Evolutionary conservation across 2,797 vertebrate species (phyloP), one percentile per base, ranked within the genome.

Genomic region (Acipenser ruthenus): DNA sequence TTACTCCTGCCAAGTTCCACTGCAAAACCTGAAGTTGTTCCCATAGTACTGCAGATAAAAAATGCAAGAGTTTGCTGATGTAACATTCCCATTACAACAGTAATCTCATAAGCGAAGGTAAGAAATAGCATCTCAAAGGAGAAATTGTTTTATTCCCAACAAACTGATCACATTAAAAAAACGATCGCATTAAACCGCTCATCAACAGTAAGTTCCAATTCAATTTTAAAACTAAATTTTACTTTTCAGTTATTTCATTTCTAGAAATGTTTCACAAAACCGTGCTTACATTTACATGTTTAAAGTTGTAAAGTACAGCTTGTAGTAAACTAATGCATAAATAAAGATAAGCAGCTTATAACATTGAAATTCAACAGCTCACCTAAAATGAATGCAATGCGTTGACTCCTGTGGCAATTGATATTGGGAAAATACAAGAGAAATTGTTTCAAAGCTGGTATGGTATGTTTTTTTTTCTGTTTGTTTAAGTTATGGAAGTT

Each of bases 41-140:
- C 75, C 65, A 79, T 80, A 79, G 70, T 66, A 70, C 72, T 68
- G 67, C 13, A 63, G 65, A 68, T 72, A 70, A 67, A 65, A 71
- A 71, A 59, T 66, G 49, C 60, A 56, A 71, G 68, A 58, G 64
- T 68, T 10, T 50, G 69, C 65, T 69, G 74, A 68, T 76, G 77
- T 79, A 72, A 66, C 75, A 79, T 75, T 75, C 73, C 69, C 74
- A 76, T 68, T 15, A 50, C 48, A 50, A 63, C 59, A 59, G 62
- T 63, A 59, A 68, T 58, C 37, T 50, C 53, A 62, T 13, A 52
- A 37, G 15, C 18, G 13, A 60, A 13, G 13, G 8, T 60, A 18
- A 13, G 18, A 13, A 60, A 18, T 15, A 8, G 15, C n/a, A 37
- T 10, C 62, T 62, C 53, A 13, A 49, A 60, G 61, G 18, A 18